Conservation (phyloP, 2,888 invertebrate species). For the Heliconius erato region DNA sequence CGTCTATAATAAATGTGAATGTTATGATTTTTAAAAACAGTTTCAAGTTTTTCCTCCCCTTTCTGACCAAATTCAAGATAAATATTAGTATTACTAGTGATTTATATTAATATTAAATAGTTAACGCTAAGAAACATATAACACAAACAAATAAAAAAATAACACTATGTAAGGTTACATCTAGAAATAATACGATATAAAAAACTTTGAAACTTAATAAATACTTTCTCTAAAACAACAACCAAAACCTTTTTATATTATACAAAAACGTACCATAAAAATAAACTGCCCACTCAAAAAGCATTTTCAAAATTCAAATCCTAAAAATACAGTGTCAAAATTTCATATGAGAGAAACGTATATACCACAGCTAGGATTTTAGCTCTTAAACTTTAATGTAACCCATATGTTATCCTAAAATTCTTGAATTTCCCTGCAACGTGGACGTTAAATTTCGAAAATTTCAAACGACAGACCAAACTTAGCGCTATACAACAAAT, state of each 20-base stretch:
- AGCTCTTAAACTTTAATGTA: conserved; percentile 25
- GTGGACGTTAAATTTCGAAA: conserved; percentile 49
- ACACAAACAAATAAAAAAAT: too few relatives aligned
- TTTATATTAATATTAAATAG: too few relatives aligned
- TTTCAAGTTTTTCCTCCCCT: too few relatives aligned
- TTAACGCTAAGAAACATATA: too few relatives aligned
- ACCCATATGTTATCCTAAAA: conserved; percentile 25
- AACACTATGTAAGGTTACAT: too few relatives aligned
- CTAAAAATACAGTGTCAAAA: conserved; percentile 16
- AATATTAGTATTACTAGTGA: too few relatives aligned
- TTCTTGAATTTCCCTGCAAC: conserved; percentile 19
- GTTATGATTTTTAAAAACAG: too few relatives aligned
- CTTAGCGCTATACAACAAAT: conserved; percentile 52
- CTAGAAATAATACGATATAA: too few relatives aligned
- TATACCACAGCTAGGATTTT: conserved; percentile 10
- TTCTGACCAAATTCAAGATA: too few relatives aligned
- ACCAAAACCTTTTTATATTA: not conserved
- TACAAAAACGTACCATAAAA: not conserved
- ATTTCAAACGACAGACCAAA: conserved; percentile 52
- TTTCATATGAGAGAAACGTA: conserved; percentile 11
- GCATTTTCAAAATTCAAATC: not conserved
- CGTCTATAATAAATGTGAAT: too few relatives aligned
- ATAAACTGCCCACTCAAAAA: not conserved
- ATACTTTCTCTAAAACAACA: not conserved
- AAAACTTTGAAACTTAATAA: not conserved